A percentile compares a stretch with the other conserved stretches of the same genome.
Conservation (phyloP, 2,888 invertebrate genomes). For the Thelaira solivaga region DNA sequence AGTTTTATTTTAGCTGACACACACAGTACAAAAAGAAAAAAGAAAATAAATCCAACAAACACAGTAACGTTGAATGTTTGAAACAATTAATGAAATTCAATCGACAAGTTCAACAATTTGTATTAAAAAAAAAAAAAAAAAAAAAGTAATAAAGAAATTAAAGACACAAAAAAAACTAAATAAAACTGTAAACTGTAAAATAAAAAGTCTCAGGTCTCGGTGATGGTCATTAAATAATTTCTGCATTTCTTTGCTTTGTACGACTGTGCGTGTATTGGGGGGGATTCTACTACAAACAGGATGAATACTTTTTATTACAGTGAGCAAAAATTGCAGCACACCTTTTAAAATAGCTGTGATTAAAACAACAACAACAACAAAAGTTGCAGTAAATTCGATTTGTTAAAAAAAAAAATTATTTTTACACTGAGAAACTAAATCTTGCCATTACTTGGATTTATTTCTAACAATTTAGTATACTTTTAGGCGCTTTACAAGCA, state of each 20-base stretch:
- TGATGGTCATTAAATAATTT: neutral
- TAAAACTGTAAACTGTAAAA: neutral
- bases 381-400: too few relatives aligned
- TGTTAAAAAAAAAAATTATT: too few relatives aligned
- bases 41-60: neutral
- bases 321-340: too few relatives aligned
- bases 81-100: slow-evolving; percentile 33
- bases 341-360: too few relatives aligned
- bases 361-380: too few relatives aligned
- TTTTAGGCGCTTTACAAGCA: too few relatives aligned
- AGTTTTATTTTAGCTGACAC: neutral
- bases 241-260: neutral
- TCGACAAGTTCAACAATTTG: slow-evolving; percentile 30
- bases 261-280: neutral
- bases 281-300: too few relatives aligned
- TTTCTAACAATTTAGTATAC: too few relatives aligned
- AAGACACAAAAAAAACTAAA: neutral
- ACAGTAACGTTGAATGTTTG: neutral
- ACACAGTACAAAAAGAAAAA: too few relatives aligned
- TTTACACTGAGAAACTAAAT: too few relatives aligned
- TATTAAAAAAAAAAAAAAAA: neutral
- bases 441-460: too few relatives aligned
- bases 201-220: neutral
- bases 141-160: neutral
- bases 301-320: too few relatives aligned